phyloP scores from a whole-genome alignment of 2,888 invertebrate genomes.

The Eilema depressum region DNA sequence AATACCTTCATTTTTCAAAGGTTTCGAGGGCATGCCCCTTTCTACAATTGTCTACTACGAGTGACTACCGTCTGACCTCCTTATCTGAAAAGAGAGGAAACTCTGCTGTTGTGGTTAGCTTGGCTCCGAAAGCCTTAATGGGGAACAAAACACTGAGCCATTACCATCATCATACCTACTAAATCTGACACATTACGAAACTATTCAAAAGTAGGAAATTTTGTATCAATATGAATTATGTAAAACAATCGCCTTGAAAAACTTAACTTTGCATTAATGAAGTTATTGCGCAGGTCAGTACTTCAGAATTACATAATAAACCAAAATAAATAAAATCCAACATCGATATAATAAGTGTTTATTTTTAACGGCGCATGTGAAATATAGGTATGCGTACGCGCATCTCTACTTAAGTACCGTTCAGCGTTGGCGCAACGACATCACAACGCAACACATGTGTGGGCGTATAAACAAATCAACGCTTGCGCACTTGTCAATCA shows the following conservation, averaged over 20 bases:
- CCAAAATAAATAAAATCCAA: neutral
- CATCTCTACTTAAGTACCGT: constrained; percentile 54
- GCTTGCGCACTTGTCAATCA: constrained; percentile 57
- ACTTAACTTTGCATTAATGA: neutral
- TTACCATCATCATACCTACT: neutral
- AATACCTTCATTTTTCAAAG: neutral
- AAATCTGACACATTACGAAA: neutral
- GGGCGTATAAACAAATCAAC: constrained; percentile 38
- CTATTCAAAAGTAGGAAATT: neutral
- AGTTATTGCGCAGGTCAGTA: constrained; percentile 33
- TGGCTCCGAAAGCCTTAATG: too few relatives aligned
- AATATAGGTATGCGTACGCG: constrained; percentile 36
- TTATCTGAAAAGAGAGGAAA: too few relatives aligned
- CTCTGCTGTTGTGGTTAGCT: too few relatives aligned
- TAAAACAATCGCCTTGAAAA: neutral
- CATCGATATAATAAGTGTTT: constrained; percentile 22
- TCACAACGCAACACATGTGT: constrained; percentile 28
- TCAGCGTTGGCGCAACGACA: constrained; percentile 52
- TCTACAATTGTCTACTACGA: neutral
- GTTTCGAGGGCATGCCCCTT: neutral
- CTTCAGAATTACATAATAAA: constrained; percentile 30
- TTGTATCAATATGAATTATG: neutral
- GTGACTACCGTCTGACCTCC: too few relatives aligned
- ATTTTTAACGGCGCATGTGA: constrained; percentile 40
- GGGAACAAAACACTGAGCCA: neutral